Conservation (phyloP, 2,113 vertebrate species). For the Lanius ludovicianus region DNA sequence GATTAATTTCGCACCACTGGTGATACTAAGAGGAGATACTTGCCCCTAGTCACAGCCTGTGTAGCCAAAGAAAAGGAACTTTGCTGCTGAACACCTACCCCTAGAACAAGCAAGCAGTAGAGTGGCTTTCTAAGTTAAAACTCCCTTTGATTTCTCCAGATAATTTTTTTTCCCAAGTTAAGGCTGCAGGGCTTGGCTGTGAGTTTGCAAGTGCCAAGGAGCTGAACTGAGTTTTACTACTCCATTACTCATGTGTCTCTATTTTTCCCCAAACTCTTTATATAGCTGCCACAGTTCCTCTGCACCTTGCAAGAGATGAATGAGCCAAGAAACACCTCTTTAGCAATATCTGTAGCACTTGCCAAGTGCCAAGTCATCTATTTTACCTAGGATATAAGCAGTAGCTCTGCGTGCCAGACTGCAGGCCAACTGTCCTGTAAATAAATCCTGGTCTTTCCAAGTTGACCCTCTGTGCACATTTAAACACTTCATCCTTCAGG, state of each 20-base stretch:
- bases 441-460: constrained; percentile 38
- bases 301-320: constrained; percentile 53
- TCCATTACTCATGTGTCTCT: constrained; percentile 64
- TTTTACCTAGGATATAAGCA: constrained; percentile 26
- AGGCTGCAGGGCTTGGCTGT: neutral
- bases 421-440: constrained; percentile 10
- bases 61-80: neutral
- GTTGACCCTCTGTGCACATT: neutral
- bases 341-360: constrained; percentile 30
- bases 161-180: constrained; percentile 8
- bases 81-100: neutral
- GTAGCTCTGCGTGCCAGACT: constrained; percentile 11
- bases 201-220: constrained; percentile 33
- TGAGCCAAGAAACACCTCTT: constrained; percentile 59
- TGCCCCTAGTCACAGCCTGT: neutral
- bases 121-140: neutral
- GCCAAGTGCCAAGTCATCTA: constrained; percentile 42
- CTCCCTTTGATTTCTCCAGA: constrained; percentile 2
- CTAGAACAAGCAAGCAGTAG: neutral
- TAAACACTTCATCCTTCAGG: constrained; percentile 41
- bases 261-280: constrained; percentile 58
- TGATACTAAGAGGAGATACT: neutral
- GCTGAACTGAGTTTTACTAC: constrained; percentile 57
- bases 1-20: neutral
- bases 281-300: constrained; percentile 42